Evolutionary conservation across 2,797 vertebrate genomes (phyloP).

Genomic region (Sebastes taczanowskii): DNA sequence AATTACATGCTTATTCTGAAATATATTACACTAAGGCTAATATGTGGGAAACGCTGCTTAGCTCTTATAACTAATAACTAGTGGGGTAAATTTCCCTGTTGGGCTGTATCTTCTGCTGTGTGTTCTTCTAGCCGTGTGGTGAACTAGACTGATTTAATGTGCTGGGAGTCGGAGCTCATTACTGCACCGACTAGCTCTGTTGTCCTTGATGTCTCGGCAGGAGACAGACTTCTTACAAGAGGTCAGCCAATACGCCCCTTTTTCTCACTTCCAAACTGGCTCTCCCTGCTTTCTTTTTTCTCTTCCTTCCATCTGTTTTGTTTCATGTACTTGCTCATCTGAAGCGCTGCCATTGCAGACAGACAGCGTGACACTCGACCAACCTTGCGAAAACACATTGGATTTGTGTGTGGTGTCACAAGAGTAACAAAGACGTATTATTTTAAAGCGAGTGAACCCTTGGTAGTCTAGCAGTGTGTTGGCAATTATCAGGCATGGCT

Average conservation of each 20-base stretch:
- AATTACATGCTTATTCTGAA: background rate
- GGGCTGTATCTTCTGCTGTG: background rate
- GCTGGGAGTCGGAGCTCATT: constrained; percentile 40
- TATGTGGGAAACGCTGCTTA: background rate
- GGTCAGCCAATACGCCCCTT: constrained; percentile 34
- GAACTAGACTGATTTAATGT: constrained; percentile 2
- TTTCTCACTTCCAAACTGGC: constrained; percentile 27
- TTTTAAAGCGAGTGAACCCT: background rate
- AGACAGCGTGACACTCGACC: background rate
- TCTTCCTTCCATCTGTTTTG: constrained; percentile 20
- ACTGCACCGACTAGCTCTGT: constrained; percentile 27
- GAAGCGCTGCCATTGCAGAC: background rate
- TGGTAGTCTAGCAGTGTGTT: background rate
- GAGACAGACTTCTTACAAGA: constrained; percentile 26
- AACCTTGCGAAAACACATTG: background rate
- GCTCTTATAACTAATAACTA: background rate
- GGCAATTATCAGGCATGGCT: background rate
- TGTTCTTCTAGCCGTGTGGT: background rate
- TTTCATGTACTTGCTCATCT: background rate
- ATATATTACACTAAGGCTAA: background rate
- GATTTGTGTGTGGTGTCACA: background rate
- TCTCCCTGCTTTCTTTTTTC: constrained; percentile 10
- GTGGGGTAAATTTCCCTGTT: background rate
- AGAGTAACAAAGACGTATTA: background rate
- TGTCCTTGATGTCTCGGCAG: constrained; percentile 38